Base-by-base conservation (phyloP, 1,140 invertebrate genomes). In the Drosophila aff. region DNA sequence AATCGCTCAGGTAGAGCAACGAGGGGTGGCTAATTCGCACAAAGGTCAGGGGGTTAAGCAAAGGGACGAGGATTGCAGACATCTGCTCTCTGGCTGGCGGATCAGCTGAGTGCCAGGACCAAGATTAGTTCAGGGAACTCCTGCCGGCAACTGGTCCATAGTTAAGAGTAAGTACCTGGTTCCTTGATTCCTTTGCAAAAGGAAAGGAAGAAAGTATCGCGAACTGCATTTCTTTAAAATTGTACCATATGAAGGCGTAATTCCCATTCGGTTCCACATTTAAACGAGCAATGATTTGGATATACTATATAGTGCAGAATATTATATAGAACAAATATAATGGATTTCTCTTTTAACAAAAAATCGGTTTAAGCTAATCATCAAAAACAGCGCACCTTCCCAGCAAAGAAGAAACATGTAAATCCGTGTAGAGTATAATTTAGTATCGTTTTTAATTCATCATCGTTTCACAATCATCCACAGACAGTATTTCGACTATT, bases 381-480 rank as follows among this genome's bases (percentile, higher is more conserved):
- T 21, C 7, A 36, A 2, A 38, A 23, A 43, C 40, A 38, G 28
- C 1, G 6, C 10, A 28, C 23, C 0, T 18, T 8, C 44, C 66
- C 28, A 52, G 9, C 23, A 43, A 43, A 41, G 50, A 60, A 41
- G 23, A 23, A 16, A 28, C 8, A 38, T 16, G 9, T 28, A 7
- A 21, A 7, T 23, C 28, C 55, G n/a, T 59, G 11, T 74, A 75
- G 49, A 75, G 65, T 89, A 80, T 87, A 89, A 81, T 87, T 84
- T 89, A 81, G 71, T 90, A 90, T 90, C 85, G 85, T 90, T 79
- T 84, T 85, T 86, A 86, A 85, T 90, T 89, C 82, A 76, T 78
- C 80, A 87, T 87, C 85, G 75, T 86, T 89, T 90, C 78, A 89
- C 84, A 89, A 90, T 90, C 85, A 89, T 89, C 82, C 86, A 79